Evolutionary conservation across 53 echinoderm and acorn worm genomes (phyloP).

Genomic region (Arbacia lixula): DNA sequence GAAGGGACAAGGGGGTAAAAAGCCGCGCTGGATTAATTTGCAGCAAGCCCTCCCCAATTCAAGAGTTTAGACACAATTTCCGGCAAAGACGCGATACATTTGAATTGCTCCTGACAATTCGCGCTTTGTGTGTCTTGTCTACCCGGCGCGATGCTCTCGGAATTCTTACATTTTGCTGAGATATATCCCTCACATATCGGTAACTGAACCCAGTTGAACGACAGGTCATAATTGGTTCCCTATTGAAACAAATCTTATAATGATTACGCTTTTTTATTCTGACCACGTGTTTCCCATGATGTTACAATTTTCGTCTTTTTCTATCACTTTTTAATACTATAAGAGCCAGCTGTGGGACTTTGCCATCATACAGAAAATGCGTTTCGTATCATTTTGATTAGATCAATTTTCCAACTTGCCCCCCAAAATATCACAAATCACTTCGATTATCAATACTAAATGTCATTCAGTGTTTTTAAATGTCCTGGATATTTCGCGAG

Average conservation of each 20-base stretch:
- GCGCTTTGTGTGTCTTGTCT: conserved; percentile 1
- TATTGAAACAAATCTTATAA: not conserved
- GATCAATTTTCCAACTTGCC: too few species aligned
- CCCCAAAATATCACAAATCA: too few species aligned
- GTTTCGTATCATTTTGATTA: too few species aligned
- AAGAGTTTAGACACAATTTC: conserved; percentile 58
- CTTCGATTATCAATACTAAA: too few species aligned
- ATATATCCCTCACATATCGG: conserved; percentile 30
- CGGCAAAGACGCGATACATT: conserved; percentile 23
- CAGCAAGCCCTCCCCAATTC: not conserved
- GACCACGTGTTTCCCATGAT: conserved; percentile 10
- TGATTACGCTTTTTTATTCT: conserved; percentile 20
- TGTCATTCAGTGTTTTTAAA: too few species aligned
- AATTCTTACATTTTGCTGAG: too few species aligned
- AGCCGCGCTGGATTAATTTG: too few species aligned
- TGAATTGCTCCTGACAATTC: conserved; percentile 49
- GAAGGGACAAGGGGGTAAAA: too few species aligned
- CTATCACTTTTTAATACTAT: too few species aligned
- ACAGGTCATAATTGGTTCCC: conserved; percentile 15
- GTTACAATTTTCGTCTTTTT: conserved; percentile 1
- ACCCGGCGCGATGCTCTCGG: not conserved
- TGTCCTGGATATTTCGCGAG: too few species aligned
- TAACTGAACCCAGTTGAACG: conserved; percentile 21
- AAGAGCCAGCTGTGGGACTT: not conserved
- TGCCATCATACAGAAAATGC: not conserved